phyloP scores from a whole-genome alignment of 2,888 invertebrate genomes.

The Mechanitis mazaeus region DNA sequence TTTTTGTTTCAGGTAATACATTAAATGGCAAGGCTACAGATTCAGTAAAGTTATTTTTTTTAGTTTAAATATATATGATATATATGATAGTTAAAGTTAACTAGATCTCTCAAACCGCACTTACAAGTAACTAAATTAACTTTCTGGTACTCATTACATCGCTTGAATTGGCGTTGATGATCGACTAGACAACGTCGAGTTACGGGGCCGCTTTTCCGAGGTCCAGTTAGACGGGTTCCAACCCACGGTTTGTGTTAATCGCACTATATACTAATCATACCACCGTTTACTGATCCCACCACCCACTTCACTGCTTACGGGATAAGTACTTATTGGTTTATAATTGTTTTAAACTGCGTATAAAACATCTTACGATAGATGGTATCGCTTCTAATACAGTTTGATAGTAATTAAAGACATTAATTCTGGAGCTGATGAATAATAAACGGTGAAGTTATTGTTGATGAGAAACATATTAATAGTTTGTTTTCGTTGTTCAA shows the following conservation, averaged over 20 bases:
- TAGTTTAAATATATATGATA: too few species aligned
- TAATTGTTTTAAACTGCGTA: not conserved
- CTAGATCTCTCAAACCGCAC: too few species aligned
- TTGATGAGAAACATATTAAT: not conserved
- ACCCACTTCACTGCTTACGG: not conserved
- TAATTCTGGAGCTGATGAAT: too few species aligned
- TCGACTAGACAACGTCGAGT: slow-evolving; percentile 15
- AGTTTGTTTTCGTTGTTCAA: not conserved
- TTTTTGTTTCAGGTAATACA: too few species aligned
- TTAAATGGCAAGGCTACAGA: too few species aligned
- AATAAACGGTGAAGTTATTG: not conserved
- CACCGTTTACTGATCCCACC: slow-evolving; percentile 1
- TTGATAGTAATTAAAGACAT: too few species aligned
- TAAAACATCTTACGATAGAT: not conserved
- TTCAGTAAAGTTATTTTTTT: too few species aligned
- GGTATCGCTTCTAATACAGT: not conserved
- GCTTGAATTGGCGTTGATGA: slow-evolving; percentile 18
- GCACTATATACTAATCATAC: slow-evolving; percentile 8
- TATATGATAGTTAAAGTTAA: too few species aligned
- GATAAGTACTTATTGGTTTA: not conserved
- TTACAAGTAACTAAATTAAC: too few species aligned
- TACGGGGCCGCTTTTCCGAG: slow-evolving; percentile 24
- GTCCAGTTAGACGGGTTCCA: slow-evolving; percentile 25
- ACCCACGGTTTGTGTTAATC: slow-evolving; percentile 7
- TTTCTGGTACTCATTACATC: slow-evolving; percentile 1